Base-by-base conservation (phyloP, 2,888 invertebrate genomes). In the Caenorhabditis wallacei region DNA sequence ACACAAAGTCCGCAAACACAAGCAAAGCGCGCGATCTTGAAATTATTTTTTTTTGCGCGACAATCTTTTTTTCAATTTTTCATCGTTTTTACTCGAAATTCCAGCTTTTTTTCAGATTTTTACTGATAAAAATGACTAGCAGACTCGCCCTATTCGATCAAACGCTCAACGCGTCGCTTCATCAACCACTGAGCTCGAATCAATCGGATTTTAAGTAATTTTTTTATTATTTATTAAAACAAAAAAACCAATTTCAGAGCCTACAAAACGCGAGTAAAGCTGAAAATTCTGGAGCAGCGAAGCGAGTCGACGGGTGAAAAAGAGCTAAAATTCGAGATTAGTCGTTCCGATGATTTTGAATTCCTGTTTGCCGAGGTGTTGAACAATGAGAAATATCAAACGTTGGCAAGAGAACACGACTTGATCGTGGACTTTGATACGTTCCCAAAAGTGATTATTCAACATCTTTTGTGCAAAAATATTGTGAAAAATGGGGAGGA, bases 321-420 rank as follows among this genome's bases (percentile, higher is more conserved):
- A 72, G 82, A 82, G 57, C 40, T 82, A 40, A 71, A 69, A 57
- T 79, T 82, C 35, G 82, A 82, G 24, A 57, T 82, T 4, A 74
- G 74, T 22, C 66, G 72, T 2, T 10, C 54, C 10, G 79, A 82
- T 53, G 82, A 82, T 37, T 82, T 57, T 22, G 82, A 82, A n/a
- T 82, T 82, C 53, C 61, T 82, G 1, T 82, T 57, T 46, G 72
- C 82, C 10, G 82, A 79, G 26, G 43, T 37, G 0, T 8, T 82
- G 1, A 82, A 82, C 40, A 78, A 82, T 48, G 82, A 79, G 10
- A 79, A 74, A 35, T 82, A 82, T 64, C 82, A 82, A 26, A 35
- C 18, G 22, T 59, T 82, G 3, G 82, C 82, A 0, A 37, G 51
- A 40, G 66, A 76, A 24, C 76, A 75, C 56, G 82, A 82, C 35